A percentile compares a stretch with the other conserved stretches of the same genome.
Conservation (phyloP, 2,888 invertebrate species). For the Synanthedon andrenaeformis region DNA sequence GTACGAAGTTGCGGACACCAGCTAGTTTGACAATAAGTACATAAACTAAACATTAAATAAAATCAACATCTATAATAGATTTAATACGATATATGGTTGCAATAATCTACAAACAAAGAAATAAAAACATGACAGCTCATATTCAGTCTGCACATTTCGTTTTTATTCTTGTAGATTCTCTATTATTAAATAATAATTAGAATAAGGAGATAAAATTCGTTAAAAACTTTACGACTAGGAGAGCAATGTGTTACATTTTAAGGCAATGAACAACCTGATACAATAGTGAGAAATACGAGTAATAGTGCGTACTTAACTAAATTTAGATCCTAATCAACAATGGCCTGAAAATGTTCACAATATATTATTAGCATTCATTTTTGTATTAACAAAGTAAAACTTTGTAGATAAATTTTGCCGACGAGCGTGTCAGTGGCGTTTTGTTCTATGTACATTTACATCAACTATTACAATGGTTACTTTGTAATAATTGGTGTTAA, state of each 20-base stretch:
- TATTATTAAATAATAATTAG: no score
- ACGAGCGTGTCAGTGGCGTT: conserved; percentile 21
- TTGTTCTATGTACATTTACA: conserved; percentile 9
- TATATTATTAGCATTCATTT: conserved; percentile 34
- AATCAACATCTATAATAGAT: no score
- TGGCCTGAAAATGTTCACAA: conserved; percentile 29
- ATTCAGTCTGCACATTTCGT: no score
- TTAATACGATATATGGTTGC: no score
- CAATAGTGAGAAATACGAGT: conserved; percentile 57
- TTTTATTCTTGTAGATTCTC: no score
- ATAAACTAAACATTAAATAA: no score
- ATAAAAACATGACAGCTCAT: no score
- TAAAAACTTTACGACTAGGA: background rate
- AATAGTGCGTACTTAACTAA: conserved; percentile 25
- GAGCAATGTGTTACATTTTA: conserved; percentile 1
- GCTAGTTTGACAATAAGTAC: no score
- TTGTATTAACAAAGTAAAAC: conserved; percentile 41
- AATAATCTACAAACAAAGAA: no score
- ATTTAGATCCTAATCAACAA: conserved; percentile 42
- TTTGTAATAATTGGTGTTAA: background rate
- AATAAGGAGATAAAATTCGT: no score
- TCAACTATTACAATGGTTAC: conserved; percentile 2
- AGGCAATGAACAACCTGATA: conserved; percentile 32
- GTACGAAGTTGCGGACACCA: no score
- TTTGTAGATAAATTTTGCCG: conserved; percentile 30